Evolutionary conservation across 37 sponge, comb jelly and placozoan species (phyloP).

Genomic region (Cladorhizidae sp.): DNA sequence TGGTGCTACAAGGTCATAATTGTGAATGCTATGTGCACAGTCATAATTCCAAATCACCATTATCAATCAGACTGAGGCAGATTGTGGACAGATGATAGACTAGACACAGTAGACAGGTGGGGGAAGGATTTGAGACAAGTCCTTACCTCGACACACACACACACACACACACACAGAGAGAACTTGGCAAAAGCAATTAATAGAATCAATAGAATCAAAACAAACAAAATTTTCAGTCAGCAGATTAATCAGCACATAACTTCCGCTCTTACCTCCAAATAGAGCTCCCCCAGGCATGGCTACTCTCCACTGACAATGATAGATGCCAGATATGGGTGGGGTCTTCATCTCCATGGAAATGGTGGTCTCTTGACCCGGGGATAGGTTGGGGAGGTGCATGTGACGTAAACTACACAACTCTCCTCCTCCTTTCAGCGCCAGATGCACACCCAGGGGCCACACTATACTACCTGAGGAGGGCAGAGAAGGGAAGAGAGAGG

Average conservation of each 20-base stretch:
- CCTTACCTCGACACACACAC: no score
- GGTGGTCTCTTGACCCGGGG: conserved; percentile 39
- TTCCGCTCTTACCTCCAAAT: conserved; percentile 81
- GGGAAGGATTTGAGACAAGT: no score
- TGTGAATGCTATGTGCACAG: no score
- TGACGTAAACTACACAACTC: conserved; percentile 28
- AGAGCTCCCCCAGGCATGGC: conserved; percentile 50
- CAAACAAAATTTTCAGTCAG: no score
- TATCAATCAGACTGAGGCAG: no score
- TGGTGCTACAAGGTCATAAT: no score
- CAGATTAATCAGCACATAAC: neutral
- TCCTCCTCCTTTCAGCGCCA: conserved; percentile 55
- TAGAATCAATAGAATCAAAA: no score
- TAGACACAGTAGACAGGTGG: no score
- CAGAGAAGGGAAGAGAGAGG: neutral
- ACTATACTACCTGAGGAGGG: conserved; percentile 46
- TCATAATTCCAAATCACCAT: no score
- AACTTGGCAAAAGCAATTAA: no score
- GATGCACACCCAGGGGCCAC: conserved; percentile 68
- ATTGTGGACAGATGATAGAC: no score
- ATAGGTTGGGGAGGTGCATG: conserved; percentile 28
- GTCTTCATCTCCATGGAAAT: conserved; percentile 57
- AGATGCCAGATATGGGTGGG: conserved; percentile 64
- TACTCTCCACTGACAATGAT: conserved; percentile 75
- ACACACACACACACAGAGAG: no score